Conservation (phyloP, 2,797 vertebrate species). For the Dendrocincla tyrannina region DNA sequence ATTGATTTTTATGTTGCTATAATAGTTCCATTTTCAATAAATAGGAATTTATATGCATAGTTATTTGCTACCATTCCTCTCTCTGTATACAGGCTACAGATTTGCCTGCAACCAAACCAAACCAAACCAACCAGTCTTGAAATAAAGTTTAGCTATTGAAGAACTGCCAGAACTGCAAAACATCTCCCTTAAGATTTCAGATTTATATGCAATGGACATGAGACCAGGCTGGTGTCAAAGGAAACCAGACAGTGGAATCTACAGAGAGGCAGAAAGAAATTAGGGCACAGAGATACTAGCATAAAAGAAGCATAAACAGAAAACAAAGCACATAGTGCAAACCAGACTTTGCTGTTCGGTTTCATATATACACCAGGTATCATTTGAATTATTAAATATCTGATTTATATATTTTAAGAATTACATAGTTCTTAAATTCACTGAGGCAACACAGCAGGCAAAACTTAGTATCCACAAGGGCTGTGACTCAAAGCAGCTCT, state of each 20-base stretch:
- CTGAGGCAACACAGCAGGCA: neutral
- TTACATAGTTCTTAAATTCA: neutral
- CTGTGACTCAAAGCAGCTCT: neutral
- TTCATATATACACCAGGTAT: neutral
- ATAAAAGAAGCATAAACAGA: neutral
- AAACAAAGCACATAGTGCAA: neutral
- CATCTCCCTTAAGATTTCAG: neutral
- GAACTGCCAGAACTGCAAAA: neutral
- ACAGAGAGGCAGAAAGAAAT: neutral
- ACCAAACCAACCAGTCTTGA: neutral
- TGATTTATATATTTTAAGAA: neutral
- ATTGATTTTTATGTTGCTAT: conserved; percentile 81
- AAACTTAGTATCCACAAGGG: neutral
- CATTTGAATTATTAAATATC: neutral
- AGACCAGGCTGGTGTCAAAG: neutral
- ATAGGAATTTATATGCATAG: conserved; percentile 76
- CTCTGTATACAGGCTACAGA: conserved; percentile 3
- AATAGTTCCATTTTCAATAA: conserved; percentile 78
- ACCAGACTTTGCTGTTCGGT: neutral
- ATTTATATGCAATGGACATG: neutral
- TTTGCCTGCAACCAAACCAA: neutral
- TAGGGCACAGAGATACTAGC: neutral
- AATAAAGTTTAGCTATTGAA: neutral
- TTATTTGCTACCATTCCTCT: conserved; percentile 65
- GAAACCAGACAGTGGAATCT: neutral